Evolutionary conservation across 2,888 invertebrate species (phyloP), one percentile per base, ranked within the genome.

Genomic region (Glyphotaelius pellucidus): DNA sequence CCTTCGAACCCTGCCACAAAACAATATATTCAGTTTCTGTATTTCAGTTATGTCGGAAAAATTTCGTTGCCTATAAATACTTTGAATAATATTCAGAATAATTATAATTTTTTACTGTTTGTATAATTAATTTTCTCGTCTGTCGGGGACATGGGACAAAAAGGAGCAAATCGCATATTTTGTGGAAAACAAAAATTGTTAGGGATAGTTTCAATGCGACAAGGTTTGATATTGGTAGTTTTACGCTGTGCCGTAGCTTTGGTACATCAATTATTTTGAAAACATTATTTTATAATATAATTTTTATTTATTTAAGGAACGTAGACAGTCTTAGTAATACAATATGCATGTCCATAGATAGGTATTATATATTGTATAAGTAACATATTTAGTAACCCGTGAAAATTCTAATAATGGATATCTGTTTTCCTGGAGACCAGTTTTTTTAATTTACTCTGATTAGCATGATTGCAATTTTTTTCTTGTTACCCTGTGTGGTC

Each of bases 81-180:
- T 83, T 9, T 32, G 35, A 83, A 32, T 83, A 67, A 7, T 67
- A 67, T 67, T 67, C 67, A 67, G 67, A 83, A 83, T 83, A 35
- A 83, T 83, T 35, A 15, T 87, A 14, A 52, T 87, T 47, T 83
- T 52, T 87, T n/a, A 9, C 87, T 9, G 52, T 25, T 30, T 87
- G 87, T n/a, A 87, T 87, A 31, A 87, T 87, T 30, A 32, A 87
- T 52, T 47, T 31, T 9, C 4, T 35, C 42, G 31, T 86, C 86
- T 86, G 86, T 42, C 87, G 30, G 19, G 87, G 32, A 87, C 67
- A 52, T 11, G 5, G 86, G 14, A 31, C n/a, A n/a, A 87, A 67
- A 87, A 1, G 52, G 47, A 86, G 25, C 7, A 83, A 83, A 15
- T 35, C 83, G 32, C 35, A 35, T 83, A 83, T 83, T 35, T 35